Conservation (phyloP, 2,888 invertebrate species). For the Charanyca ferruginea region DNA sequence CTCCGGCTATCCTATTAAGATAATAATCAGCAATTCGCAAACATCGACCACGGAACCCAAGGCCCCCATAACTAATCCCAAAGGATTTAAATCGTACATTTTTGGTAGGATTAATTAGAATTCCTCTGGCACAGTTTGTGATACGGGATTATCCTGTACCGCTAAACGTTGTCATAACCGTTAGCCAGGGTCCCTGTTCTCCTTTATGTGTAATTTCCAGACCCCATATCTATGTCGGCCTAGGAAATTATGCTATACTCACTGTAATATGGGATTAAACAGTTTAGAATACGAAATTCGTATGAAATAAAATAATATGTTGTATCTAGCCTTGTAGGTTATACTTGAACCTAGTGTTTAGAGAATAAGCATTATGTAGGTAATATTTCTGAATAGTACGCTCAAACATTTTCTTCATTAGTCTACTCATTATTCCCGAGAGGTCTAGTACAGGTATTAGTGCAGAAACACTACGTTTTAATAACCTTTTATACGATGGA, state of each 20-base stretch:
- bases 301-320: slow-evolving; percentile 46
- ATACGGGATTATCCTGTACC: slow-evolving; percentile 63
- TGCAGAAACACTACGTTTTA: slow-evolving; percentile 29
- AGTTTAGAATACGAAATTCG: slow-evolving; percentile 44
- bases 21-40: slow-evolving; percentile 86
- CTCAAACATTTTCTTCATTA: slow-evolving; percentile 16
- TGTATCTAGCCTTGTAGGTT: slow-evolving; percentile 18
- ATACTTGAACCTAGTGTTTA: slow-evolving; percentile 4
- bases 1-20: slow-evolving; percentile 85
- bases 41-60: slow-evolving; percentile 76
- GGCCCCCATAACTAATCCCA: slow-evolving; percentile 65
- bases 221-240: slow-evolving; percentile 50
- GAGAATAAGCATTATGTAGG: slow-evolving; percentile 16
- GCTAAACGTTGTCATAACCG: slow-evolving; percentile 63
- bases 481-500: slow-evolving; percentile 28
- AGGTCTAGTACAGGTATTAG: slow-evolving; percentile 11
- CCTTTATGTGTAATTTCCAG: slow-evolving; percentile 55
- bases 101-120: slow-evolving; percentile 80
- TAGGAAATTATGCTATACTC: slow-evolving; percentile 54
- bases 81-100: slow-evolving; percentile 78
- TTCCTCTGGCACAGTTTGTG: slow-evolving; percentile 69
- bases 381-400: slow-evolving; percentile 4
- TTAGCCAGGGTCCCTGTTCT: slow-evolving; percentile 48
- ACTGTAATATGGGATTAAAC: slow-evolving; percentile 53
- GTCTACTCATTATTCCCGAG: slow-evolving; percentile 8